Percentiles rank a stretch among this genome's conserved stretches.
Conservation (phyloP, 1,140 invertebrate genomes). For the Calephelis nemesis region DNA sequence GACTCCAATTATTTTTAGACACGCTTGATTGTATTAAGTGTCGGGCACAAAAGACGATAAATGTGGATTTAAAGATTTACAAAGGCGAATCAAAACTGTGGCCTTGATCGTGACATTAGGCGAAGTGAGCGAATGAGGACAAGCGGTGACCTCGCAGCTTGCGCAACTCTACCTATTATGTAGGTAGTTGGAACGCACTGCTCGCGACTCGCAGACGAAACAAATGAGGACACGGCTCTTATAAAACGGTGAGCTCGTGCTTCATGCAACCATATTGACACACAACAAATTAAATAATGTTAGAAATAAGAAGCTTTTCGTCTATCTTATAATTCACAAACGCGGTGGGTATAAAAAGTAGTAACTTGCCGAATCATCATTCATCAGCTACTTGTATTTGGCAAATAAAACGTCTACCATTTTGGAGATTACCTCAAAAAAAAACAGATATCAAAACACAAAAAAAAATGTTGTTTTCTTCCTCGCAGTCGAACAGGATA, state of each 20-base stretch:
- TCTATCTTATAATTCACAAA: no score
- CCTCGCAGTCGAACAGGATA: no score
- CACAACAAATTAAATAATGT: neutral
- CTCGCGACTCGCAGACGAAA: neutral
- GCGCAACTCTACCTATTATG: constrained; percentile 32
- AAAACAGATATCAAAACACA: no score
- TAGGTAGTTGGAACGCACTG: constrained; percentile 2
- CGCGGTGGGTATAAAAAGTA: no score
- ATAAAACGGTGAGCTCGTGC: neutral
- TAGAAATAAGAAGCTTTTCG: neutral
- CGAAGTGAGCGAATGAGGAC: constrained; percentile 27
- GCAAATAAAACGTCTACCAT: no score
- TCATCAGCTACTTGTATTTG: no score
- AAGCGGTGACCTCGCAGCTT: constrained; percentile 43
- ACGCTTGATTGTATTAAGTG: no score
- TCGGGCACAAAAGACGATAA: neutral
- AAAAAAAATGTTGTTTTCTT: no score
- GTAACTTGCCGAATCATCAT: no score
- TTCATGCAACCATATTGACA: constrained; percentile 4
- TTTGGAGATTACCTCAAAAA: no score
- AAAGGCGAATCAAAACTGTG: constrained; percentile 26
- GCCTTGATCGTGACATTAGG: constrained; percentile 61
- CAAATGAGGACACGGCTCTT: neutral
- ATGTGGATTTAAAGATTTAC: neutral
- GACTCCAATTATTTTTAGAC: no score